These are phyloP conservation scores for Hyles lineata DNA, from an alignment of 2,888 invertebrate species.

Conservation along the genomic window DNA sequence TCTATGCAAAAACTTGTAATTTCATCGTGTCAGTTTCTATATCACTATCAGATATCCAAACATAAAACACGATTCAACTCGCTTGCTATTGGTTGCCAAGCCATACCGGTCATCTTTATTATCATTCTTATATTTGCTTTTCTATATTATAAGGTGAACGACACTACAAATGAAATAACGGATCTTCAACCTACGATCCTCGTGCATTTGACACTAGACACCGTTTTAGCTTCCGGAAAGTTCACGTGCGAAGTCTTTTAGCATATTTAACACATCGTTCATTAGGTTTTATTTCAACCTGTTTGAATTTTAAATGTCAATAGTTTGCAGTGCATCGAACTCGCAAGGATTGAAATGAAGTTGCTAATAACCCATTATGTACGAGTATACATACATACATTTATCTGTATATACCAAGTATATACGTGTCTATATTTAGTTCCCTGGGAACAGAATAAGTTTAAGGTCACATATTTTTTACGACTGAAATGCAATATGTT, in stretches of 20 bases:
- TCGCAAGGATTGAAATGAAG: constrained; percentile 1
- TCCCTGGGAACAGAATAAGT: not conserved
- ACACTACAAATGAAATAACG: constrained; percentile 53
- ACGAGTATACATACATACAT: not conserved
- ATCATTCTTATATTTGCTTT: constrained; percentile 55
- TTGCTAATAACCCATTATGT: constrained; percentile 7
- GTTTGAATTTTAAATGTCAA: constrained; percentile 27
- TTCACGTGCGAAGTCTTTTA: constrained; percentile 3
- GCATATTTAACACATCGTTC: constrained; percentile 12
- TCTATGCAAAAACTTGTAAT: no score
- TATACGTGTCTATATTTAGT: not conserved
- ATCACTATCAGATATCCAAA: no score
- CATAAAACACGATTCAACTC: no score
- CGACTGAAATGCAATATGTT: not conserved
- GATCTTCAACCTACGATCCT: constrained; percentile 59
- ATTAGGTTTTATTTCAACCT: constrained; percentile 24
- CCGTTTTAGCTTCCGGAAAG: constrained; percentile 14
- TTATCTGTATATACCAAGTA: no score
- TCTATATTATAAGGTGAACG: constrained; percentile 55
- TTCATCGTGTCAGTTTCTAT: no score
- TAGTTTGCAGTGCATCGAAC: constrained; percentile 28
- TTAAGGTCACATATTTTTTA: constrained; percentile 1
- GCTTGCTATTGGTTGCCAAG: not conserved
- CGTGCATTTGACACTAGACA: constrained; percentile 42
- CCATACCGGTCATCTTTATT: constrained; percentile 17